Percentiles rank a stretch among this genome's conserved stretches.
Conservation (phyloP, 2,888 invertebrate genomes). For the Boloria euphrosyne region DNA sequence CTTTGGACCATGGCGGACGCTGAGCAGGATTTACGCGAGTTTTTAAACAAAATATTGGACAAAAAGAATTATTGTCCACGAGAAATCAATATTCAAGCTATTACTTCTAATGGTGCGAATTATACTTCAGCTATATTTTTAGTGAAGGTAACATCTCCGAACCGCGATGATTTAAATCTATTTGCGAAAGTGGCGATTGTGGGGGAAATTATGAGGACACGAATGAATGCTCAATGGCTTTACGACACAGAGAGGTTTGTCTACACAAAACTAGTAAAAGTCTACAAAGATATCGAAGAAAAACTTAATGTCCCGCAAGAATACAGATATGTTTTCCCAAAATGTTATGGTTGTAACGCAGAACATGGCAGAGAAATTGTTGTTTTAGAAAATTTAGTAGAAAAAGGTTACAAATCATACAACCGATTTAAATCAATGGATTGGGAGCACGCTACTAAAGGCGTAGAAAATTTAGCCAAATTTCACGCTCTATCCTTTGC, state of each 20-base stretch:
- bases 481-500: conserved; percentile 68
- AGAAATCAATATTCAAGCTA: conserved; percentile 46
- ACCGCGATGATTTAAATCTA: conserved; percentile 44
- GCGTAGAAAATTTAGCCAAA: conserved; percentile 58
- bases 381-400: conserved; percentile 59
- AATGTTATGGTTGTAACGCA: conserved; percentile 52
- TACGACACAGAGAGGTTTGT: conserved; percentile 54
- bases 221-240: conserved; percentile 43
- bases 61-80: conserved; percentile 46
- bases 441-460: conserved; percentile 57
- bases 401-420: conserved; percentile 51
- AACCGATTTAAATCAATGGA: conserved; percentile 56
- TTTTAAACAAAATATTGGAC: conserved; percentile 49
- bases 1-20: conserved; percentile 48
- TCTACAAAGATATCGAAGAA: conserved; percentile 51
- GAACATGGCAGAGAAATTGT: conserved; percentile 53
- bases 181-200: conserved; percentile 53
- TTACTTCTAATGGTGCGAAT: conserved; percentile 55
- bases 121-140: conserved; percentile 54
- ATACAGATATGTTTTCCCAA: conserved; percentile 50
- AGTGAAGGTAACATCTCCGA: conserved; percentile 44
- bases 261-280: conserved; percentile 51
- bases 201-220: conserved; percentile 49
- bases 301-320: conserved; percentile 48
- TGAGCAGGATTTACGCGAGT: conserved; percentile 41